Evolutionary conservation across 2,888 invertebrate genomes (phyloP).

Genomic region (Neoitamus cyanurus): DNA sequence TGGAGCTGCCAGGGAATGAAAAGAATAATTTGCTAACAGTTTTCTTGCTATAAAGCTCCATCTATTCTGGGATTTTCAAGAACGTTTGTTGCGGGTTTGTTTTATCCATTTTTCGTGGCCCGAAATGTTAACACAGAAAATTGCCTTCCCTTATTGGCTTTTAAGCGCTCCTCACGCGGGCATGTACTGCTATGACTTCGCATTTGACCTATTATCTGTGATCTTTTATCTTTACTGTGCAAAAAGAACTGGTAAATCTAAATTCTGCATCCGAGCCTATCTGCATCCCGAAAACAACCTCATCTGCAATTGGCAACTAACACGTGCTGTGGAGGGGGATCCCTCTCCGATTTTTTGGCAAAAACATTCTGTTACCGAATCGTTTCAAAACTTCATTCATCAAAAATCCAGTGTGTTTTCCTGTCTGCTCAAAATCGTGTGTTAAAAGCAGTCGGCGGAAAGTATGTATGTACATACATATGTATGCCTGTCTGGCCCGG

Average conservation of each 20-base stretch:
- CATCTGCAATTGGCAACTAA: neutral
- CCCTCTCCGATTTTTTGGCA: neutral
- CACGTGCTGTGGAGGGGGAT: neutral
- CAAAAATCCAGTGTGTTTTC: neutral
- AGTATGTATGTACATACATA: too few species aligned
- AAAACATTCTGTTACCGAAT: neutral
- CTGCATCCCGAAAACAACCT: neutral
- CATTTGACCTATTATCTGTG: neutral
- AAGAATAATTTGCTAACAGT: slow-evolving; percentile 12
- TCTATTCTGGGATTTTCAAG: slow-evolving; percentile 12
- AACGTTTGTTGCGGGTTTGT: neutral
- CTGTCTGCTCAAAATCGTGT: neutral
- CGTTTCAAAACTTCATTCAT: neutral
- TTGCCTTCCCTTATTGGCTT: neutral
- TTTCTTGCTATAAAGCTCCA: neutral
- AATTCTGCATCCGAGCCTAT: neutral
- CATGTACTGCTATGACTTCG: neutral
- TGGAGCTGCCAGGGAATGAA: neutral
- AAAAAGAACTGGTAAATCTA: neutral
- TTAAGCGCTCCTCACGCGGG: neutral
- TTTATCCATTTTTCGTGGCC: neutral
- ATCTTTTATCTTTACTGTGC: neutral
- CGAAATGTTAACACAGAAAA: neutral
- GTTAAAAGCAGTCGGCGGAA: neutral
- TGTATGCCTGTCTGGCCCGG: neutral